Evolutionary conservation across 2,113 vertebrate genomes (phyloP).

Genomic region (Pangasianodon gigas): DNA sequence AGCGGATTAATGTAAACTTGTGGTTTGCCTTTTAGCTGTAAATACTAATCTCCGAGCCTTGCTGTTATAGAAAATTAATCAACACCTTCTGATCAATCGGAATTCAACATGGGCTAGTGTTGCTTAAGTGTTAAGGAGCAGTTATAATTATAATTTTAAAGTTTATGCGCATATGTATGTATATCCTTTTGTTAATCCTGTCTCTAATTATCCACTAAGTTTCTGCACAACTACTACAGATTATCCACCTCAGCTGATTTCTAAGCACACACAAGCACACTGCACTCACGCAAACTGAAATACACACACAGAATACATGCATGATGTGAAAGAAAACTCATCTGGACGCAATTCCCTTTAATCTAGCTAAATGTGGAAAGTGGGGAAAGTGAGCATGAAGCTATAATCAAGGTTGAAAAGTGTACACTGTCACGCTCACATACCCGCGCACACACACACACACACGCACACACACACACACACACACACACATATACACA

Average conservation of each 20-base stretch:
- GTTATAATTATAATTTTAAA: slow-evolving; percentile 57
- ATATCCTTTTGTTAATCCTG: neutral
- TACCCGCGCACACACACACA: neutral
- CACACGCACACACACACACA: neutral
- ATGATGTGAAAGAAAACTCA: slow-evolving; percentile 18
- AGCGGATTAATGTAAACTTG: neutral
- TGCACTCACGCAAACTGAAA: neutral
- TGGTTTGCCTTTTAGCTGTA: neutral
- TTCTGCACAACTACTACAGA: slow-evolving; percentile 45
- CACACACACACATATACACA: no score
- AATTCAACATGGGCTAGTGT: neutral
- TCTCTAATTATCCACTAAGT: slow-evolving; percentile 11
- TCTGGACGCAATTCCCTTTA: slow-evolving; percentile 62
- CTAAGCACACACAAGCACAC: slow-evolving; percentile 15
- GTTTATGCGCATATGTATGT: slow-evolving; percentile 39
- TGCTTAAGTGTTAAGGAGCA: slow-evolving; percentile 53
- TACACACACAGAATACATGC: neutral
- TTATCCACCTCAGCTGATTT: slow-evolving; percentile 57
- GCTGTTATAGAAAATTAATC: neutral
- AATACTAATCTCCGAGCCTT: neutral
- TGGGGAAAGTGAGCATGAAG: slow-evolving; percentile 59
- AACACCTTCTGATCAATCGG: neutral
- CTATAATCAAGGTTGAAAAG: slow-evolving; percentile 51
- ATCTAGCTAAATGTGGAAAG: slow-evolving; percentile 64
- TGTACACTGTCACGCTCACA: neutral